Base-by-base conservation (phyloP, 1,140 invertebrate genomes). In the Globodera rostochiensis region DNA sequence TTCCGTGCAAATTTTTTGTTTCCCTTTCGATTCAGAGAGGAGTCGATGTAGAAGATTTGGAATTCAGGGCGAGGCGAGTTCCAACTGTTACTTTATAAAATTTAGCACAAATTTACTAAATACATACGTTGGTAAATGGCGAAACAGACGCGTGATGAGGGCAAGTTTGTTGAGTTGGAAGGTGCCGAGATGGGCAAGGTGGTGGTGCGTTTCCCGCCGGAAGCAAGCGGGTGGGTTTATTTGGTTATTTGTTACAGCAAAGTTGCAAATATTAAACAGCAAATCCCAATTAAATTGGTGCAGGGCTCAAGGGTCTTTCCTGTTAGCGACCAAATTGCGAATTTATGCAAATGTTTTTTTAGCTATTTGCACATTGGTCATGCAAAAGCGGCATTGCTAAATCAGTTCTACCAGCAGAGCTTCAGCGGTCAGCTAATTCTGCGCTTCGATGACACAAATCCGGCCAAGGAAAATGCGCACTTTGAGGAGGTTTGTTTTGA, bases 361-460 rank as follows among this genome's bases (percentile, higher is more conserved):
- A 94, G 94, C 25, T 98, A 94, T 91, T 91, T 99, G 25, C 98
- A 99, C 90, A 97, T 99, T 91, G 98, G 98, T 19, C 98, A 99
- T 92, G 98, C 97, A 0, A 99, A 99, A 91, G 98, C 98, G 73
- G 97, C 97, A 49, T 92, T 99, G 1, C 91, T 99, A 3, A 99
- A 99, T 92, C 96, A 98, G 88, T 95, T 98, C 91, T 99, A 99
- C 89, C 95, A 98, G 82, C 92, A 95, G 88, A 91, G 93, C 19
- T 99, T 98, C 90, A 92, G 98, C 88, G 98, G 98, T 0, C 94
- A 95, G 90, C 92, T 99, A 0, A 95, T 99, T 75, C 96, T 99
- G 95, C 92, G 98, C 86, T 99, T 99, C 91, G 98, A 99, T 92
- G 98, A 99, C 89, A 99, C 98, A 8, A 99, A 99, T 92, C 98